Base-by-base conservation (phyloP, 2,113 vertebrate species). In the Sialia sialis region DNA sequence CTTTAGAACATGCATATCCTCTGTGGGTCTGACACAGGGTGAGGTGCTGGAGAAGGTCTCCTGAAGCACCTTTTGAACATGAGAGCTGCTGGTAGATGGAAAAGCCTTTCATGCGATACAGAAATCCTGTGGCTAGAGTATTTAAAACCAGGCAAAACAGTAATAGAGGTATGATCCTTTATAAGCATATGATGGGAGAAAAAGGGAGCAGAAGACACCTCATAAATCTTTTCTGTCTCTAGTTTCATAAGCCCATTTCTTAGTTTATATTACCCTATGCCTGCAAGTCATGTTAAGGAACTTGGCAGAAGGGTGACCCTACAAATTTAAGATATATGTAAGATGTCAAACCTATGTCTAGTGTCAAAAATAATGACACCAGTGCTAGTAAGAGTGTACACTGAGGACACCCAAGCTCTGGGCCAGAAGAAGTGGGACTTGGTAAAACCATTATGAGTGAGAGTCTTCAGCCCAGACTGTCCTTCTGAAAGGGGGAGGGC, bases 101-200 rank as follows among this genome's bases (percentile, higher is more conserved):
- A 64, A 62, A 70, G 16, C 27, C 25, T 89, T 46, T 56, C 10
- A 44, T 21, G 11, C 5, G 22, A 76, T 46, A 38, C 7, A 41
- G 41, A 86, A 74, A 29, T 60, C n/a, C 36, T 59, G 10, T 89
- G 34, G 12, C 32, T 75, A 30, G 26, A 63, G 54, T 36, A 84
- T 84, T 90, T 87, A 48, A 68, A 92, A 68, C 38, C 27, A 55
- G 32, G 22, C 34, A 87, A 84, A 91, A 78, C 39, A 43, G 34
- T 62, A 58, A 27, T 25, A 64, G 74, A 69, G 11, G 9, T 73
- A 48, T 2, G 3, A 76, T 23, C 39, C 14, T 78, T 84, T 49
- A 55, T 29, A 63, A 46, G 38, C 23, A 10, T 39, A 44, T 59
- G 34, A 46, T 2, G 0, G 10, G 30, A 81, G 43, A 30, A 89